phyloP scores from a whole-genome alignment of 2,888 invertebrate species.

The Athalia cordata region DNA sequence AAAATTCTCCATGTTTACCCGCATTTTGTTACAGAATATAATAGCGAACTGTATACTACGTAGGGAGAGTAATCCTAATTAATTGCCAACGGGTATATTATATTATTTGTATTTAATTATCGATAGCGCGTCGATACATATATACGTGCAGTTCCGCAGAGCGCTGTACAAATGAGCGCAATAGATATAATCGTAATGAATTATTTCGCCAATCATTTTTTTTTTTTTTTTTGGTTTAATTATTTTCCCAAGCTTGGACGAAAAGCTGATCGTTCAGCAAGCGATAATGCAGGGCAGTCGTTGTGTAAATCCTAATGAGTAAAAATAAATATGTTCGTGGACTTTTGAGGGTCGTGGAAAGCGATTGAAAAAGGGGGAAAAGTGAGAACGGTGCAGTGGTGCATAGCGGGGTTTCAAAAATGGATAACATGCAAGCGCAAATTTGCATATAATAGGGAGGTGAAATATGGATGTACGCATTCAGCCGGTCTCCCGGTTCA shows the following conservation, averaged over 20 bases:
- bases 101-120: conserved; percentile 26
- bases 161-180: not conserved
- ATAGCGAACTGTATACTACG: not conserved
- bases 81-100: not conserved
- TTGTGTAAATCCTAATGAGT: too few relatives aligned
- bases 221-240: not conserved
- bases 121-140: not conserved
- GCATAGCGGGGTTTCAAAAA: not conserved
- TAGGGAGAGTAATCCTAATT: conserved; percentile 8
- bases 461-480: not conserved
- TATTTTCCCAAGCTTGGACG: not conserved
- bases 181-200: not conserved
- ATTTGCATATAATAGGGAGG: not conserved
- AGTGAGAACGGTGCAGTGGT: too few relatives aligned
- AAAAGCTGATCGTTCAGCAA: too few relatives aligned
- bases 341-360: too few relatives aligned
- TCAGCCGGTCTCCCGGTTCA: not conserved
- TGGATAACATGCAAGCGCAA: not conserved
- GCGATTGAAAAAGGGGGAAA: too few relatives aligned
- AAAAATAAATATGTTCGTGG: too few relatives aligned
- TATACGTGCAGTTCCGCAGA: not conserved
- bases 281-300: too few relatives aligned
- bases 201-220: not conserved
- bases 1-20: not conserved
- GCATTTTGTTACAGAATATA: not conserved